Evolutionary conservation across 2,797 vertebrate species (phyloP), one percentile per base, ranked within the genome.

Genomic region (Lepilemur ruficaudatus): DNA sequence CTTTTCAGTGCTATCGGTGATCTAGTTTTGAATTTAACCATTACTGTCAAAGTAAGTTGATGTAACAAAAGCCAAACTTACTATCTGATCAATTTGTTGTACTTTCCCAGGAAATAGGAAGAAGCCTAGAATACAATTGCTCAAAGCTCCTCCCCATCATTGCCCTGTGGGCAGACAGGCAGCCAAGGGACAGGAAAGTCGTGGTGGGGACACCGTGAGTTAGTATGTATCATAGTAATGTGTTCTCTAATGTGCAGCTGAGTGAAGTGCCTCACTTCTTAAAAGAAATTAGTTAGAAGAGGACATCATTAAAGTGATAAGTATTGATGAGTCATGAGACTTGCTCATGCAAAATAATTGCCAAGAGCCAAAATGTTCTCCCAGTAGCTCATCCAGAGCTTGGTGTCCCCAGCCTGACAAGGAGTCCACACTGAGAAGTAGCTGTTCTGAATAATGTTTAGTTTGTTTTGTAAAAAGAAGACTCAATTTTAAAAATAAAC

Each of bases 231-330:
- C 38, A 23, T 55, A 55, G 46, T 95, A 41, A 7, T 83, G 12
- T 57, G 50, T 48, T 59, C 32, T 88, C 10, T n/a, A n/a, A 1
- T 73, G 84, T 78, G 28, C 7, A 87, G 32, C 81, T 93, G 65
- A 94, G 41, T 41, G 48, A 94, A 46, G 65, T 75, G 13, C 43
- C 55, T 94, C 69, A 48, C 72, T 89, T 89, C 89, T 84, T 89
- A 63, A 83, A 88, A 94, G 59, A 89, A 97, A 91, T 92, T 82
- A 90, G 83, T 94, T 85, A 55, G 46, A 93, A 95, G 63, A 87
- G 38, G 75, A 75, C 90, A 89, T 91, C 85, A 94, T 96, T 93
- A 92, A 83, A 94, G 55, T 89, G 88, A 69, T 89, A 81, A 91
- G 73, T 91, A 89, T 85, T 93, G 96, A 93, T 85, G 57, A 90